Base-by-base conservation (phyloP, 2,888 invertebrate species). In the Nymphalis urticae region DNA sequence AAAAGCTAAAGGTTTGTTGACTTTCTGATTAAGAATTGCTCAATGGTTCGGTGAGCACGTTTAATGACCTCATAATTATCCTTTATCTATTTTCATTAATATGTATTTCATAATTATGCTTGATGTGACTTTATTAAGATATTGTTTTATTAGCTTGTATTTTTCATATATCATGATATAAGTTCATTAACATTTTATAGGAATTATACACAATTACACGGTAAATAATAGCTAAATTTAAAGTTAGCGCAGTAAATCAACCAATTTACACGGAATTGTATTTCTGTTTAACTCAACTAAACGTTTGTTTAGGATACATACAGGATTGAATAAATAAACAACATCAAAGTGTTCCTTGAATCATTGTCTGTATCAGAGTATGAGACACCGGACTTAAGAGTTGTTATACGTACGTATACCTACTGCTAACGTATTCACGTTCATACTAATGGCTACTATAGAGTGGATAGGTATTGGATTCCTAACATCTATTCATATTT, bases 281-380 rank as follows among this genome's bases (percentile, higher is more conserved):
- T 58, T 58, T 42, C 5, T 42, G 54, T 56, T 56, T 16, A 56
- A 24, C 32, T 19, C 51, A 17, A 8, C 27, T n/a, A 17, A 53
- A 53, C 32, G 36, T 32, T 27, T 27, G 27, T 54, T 56, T 19
- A 32, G 10, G 42, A n/a, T n/a, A n/a, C n/a, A n/a, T n/a, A n/a
- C n/a, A n/a, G n/a, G n/a, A n/a, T n/a, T n/a, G n/a, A n/a, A 58
- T 42, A 42, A 58, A 58, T 58, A 58, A 58, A 42, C 42, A 58
- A 8, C 36, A 19, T 42, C 58, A 58, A 58, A 58, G 58, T 19
- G 58, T 58, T 58, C 58, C 36, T 58, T 21, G 58, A 58, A 42
- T 19, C 19, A 27, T 7, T 10, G 3, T 19, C 36, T 58, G 19
- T 10, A 19, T 19, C 42, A 19, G 27, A 13, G 54, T 0, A 42